Base-by-base conservation (phyloP, 2,888 invertebrate genomes). In the Agonopterix heracliana region DNA sequence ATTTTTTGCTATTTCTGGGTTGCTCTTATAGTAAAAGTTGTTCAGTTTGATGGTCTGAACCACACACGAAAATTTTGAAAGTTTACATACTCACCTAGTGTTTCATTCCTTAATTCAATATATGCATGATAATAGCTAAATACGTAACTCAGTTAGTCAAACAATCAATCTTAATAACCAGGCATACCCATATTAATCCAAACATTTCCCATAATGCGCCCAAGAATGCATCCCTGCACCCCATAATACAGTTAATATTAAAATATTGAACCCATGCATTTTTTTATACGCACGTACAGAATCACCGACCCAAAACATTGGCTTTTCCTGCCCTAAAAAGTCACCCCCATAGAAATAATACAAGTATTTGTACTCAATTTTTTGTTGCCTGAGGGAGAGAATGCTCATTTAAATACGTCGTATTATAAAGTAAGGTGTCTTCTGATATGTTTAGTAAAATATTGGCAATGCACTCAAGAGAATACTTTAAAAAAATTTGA, bases 251-350 rank as follows among this genome's bases (percentile, higher is more conserved):
- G 84, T 84, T 85, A 85, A 87, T 88, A 88, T 86, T 85, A 88
- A 88, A 86, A 87, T 88, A 88, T 88, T 85, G 85, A 82, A 77
- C 81, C 81, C 80, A 78, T 80, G 80, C 82, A 84, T 79, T 87
- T 88, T 41, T 82, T 87, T 88, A 81, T 73, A 70, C 64, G 61
- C 58, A 62, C 26, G 26, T 26, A 26, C 26, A 26, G 26, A 26
- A 26, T 26, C 64, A 70, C 68, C 63, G 71, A 72, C 71, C 69
- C 81, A 86, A 81, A 87, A 88, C 87, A 87, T 86, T 83, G 81
- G 76, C 78, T 77, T 80, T 74, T 64, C 69, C 65, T 63, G 61
- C 73, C 74, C 79, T 62, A 66, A 61, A 74, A 57, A 56, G 65
- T 72, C 74, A 78, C 75, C 84, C 83, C 81, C 74, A 77, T 72